These are phyloP conservation scores for Vanessa tameamea DNA, from an alignment of 1,140 invertebrate species.

Conservation along the genomic window DNA sequence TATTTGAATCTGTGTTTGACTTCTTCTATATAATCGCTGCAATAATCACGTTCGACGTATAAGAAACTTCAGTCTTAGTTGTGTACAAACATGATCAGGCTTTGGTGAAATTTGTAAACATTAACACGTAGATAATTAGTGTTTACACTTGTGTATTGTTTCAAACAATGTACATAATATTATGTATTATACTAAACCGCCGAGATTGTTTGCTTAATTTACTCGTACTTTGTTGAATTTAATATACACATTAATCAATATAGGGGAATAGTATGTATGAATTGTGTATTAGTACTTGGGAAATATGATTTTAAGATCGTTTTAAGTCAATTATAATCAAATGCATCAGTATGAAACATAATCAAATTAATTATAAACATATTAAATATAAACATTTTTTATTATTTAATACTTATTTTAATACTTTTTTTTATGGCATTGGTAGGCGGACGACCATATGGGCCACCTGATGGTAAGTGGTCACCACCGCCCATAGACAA, in stretches of 20 bases:
- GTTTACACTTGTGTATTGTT: conserved; percentile 32
- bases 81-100: conserved; percentile 18
- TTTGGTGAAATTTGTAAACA: conserved; percentile 32
- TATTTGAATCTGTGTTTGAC: neutral
- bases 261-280: conserved; percentile 8
- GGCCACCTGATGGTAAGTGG: too few species aligned
- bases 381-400: too few species aligned
- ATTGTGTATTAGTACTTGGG: conserved; percentile 11
- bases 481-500: too few species aligned
- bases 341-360: too few species aligned
- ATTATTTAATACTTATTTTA: too few species aligned
- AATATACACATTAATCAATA: conserved; percentile 6
- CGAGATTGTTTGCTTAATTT: conserved; percentile 32
- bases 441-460: too few species aligned
- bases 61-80: conserved; percentile 4
- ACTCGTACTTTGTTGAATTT: conserved; percentile 22
- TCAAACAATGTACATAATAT: conserved; percentile 27
- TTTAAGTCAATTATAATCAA: too few species aligned
- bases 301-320: neutral
- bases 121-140: conserved; percentile 40
- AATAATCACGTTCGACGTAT: conserved; percentile 19
- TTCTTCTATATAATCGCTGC: neutral
- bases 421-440: too few species aligned
- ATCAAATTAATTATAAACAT: too few species aligned
- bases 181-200: conserved; percentile 28